phyloP scores from a whole-genome alignment of 2,113 vertebrate genomes.

The Ophthalmolycus amberensis region DNA sequence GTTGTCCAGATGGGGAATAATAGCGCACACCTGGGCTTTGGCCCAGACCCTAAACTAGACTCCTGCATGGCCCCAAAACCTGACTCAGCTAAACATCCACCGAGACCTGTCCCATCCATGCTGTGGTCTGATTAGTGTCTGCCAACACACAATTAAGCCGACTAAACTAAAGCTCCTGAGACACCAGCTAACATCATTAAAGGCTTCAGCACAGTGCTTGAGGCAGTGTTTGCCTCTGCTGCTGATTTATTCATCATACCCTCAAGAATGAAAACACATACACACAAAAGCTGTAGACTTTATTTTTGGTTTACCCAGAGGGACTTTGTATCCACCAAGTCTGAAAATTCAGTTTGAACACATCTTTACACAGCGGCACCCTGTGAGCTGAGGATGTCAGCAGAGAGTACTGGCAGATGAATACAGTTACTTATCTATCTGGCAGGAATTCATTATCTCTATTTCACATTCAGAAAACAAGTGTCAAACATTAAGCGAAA shows the following conservation, averaged over 20 bases:
- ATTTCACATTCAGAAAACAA: not conserved
- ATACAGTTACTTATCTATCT: not conserved
- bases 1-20: slow-evolving; percentile 80
- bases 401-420: not conserved
- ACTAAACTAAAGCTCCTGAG: not conserved
- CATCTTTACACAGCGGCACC: not conserved
- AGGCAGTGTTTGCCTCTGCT: slow-evolving; percentile 27
- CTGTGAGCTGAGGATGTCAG: not conserved
- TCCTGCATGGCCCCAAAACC: slow-evolving; percentile 50
- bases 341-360: not conserved
- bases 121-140: slow-evolving; percentile 50
- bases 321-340: not conserved
- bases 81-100: slow-evolving; percentile 76
- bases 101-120: slow-evolving; percentile 46
- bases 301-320: not conserved
- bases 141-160: slow-evolving; percentile 46
- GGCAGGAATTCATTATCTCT: not conserved
- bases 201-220: slow-evolving; percentile 17
- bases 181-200: slow-evolving; percentile 27
- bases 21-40: slow-evolving; percentile 75
- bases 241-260: slow-evolving; percentile 25
- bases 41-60: slow-evolving; percentile 42
- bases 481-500: not conserved
- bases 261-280: not conserved
- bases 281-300: no score